Percentiles rank a stretch among this genome's conserved stretches.
These are phyloP conservation scores for Magallana angulata DNA, from an alignment of 1,140 invertebrate genomes.

Conservation along the genomic window DNA sequence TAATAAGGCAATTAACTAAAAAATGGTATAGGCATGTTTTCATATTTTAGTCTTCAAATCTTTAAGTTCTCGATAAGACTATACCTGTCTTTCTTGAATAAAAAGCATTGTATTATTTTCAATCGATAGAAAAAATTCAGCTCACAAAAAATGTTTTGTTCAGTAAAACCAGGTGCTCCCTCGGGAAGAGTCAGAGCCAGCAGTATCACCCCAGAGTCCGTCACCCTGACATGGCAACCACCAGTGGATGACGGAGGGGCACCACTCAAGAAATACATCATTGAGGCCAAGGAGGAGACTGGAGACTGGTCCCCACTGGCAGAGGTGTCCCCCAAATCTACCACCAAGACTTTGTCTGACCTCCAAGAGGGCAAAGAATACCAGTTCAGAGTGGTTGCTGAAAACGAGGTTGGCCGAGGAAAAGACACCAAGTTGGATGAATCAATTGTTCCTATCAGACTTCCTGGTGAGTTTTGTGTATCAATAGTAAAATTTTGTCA, in stretches of 20 bases:
- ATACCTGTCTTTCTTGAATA: no score
- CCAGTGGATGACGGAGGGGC: constrained; percentile 79
- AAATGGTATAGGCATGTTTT: no score
- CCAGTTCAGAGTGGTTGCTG: constrained; percentile 95
- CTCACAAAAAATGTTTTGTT: background rate
- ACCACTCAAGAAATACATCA: constrained; percentile 89
- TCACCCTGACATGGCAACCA: constrained; percentile 80
- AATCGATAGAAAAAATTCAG: no score
- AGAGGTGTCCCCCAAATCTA: constrained; percentile 63
- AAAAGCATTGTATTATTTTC: no score
- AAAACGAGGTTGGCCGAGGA: constrained; percentile 97
- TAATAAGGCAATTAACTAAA: no score
- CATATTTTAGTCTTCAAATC: no score
- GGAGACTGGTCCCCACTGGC: constrained; percentile 92
- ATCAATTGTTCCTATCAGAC: constrained; percentile 95
- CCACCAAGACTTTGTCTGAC: constrained; percentile 68
- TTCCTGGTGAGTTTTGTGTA: constrained; percentile 85
- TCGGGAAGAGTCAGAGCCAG: constrained; percentile 92
- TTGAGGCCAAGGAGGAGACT: constrained; percentile 96
- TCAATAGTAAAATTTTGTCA: background rate
- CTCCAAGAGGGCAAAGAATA: constrained; percentile 88
- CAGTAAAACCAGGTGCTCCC: constrained; percentile 86
- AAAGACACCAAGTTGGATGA: constrained; percentile 92
- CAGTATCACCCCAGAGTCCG: constrained; percentile 92
- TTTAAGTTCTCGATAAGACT: no score